phyloP scores from a whole-genome alignment of 2,888 invertebrate genomes.

The Rapana venosa region DNA sequence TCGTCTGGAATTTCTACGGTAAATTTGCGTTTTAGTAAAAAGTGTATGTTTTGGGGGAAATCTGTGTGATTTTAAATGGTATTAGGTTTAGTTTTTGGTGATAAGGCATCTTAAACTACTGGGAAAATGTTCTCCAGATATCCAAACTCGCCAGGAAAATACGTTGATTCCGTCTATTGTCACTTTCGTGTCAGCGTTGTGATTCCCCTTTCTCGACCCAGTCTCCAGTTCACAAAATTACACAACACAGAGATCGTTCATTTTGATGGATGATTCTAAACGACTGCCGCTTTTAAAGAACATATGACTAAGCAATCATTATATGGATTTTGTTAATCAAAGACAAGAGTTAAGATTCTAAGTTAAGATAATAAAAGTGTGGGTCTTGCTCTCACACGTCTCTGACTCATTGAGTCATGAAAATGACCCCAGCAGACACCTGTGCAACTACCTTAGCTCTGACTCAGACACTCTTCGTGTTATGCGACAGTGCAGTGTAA shows the following conservation, averaged over 20 bases:
- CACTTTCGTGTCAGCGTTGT: too few species aligned
- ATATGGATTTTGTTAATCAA: too few species aligned
- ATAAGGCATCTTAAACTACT: background rate
- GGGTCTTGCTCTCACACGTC: background rate
- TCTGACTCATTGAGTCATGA: background rate
- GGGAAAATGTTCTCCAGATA: background rate
- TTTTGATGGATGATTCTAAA: too few species aligned
- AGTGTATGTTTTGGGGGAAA: background rate
- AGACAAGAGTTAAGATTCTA: too few species aligned
- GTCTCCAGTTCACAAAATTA: too few species aligned
- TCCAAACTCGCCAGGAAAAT: background rate
- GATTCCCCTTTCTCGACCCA: too few species aligned
- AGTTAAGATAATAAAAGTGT: too few species aligned
- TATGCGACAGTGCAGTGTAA: too few species aligned
- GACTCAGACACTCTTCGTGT: background rate
- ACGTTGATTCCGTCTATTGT: background rate
- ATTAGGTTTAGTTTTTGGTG: background rate
- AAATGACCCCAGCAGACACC: background rate
- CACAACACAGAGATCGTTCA: too few species aligned
- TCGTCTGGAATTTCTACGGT: constrained; percentile 33
- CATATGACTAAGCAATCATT: too few species aligned
- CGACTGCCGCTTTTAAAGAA: too few species aligned
- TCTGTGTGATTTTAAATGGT: background rate
- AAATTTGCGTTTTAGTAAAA: background rate
- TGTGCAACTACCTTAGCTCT: constrained; percentile 1